phyloP scores from a whole-genome alignment of 2,888 invertebrate genomes.

The Ypsolopha sequella region DNA sequence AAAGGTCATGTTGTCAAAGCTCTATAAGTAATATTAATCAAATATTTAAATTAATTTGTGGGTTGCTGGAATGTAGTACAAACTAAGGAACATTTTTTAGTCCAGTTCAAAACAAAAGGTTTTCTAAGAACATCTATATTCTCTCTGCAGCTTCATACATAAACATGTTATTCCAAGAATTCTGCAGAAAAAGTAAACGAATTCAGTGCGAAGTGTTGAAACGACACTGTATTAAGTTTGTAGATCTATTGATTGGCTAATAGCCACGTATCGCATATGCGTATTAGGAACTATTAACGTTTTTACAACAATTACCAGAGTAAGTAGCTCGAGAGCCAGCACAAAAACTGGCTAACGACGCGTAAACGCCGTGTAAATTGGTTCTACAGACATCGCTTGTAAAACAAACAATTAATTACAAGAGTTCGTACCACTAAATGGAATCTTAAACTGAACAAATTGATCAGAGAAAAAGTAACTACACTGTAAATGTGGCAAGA shows the following conservation, averaged over 20 bases:
- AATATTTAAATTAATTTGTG: too few relatives aligned
- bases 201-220: too few relatives aligned
- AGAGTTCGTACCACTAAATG: neutral
- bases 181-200: too few relatives aligned
- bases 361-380: constrained; percentile 32
- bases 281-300: constrained; percentile 12
- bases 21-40: too few relatives aligned
- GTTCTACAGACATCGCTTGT: constrained; percentile 11
- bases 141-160: too few relatives aligned
- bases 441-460: constrained; percentile 2
- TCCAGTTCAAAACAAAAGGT: too few relatives aligned
- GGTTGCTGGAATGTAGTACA: too few relatives aligned
- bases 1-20: too few relatives aligned
- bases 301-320: constrained; percentile 39
- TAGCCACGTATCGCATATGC: constrained; percentile 1
- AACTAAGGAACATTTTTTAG: too few relatives aligned
- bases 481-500: neutral
- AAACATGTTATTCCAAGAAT: too few relatives aligned
- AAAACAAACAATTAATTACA: constrained; percentile 5
- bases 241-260: constrained; percentile 3
- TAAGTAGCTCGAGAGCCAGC: constrained; percentile 12
- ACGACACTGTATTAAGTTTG: neutral
- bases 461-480: neutral
- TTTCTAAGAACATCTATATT: too few relatives aligned
- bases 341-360: constrained; percentile 35